Base-by-base conservation (phyloP, 1,140 invertebrate species). In the Contarinia nasturtii region DNA sequence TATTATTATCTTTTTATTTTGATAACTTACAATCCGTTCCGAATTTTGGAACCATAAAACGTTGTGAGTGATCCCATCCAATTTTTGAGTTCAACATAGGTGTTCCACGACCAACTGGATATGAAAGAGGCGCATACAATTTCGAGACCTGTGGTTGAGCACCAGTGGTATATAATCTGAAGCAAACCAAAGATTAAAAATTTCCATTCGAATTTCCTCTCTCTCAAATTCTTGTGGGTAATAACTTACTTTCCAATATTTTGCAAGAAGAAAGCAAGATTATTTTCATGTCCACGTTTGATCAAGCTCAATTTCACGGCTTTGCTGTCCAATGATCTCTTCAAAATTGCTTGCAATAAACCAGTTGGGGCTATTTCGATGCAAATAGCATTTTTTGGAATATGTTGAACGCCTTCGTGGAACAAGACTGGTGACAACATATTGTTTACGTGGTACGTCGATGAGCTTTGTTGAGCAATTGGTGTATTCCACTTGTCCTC, bases 401-500 rank as follows among this genome's bases (percentile, higher is more conserved):
- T 72, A 46, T 78, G 66, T 43, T 65, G 61, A 1, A 77, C 53
- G 2, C 74, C 77, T 60, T 83, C 79, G 53, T 82, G 73, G 52
- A 86, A 86, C 2, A 81, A 57, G 1, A 86, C 82, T 1, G 79
- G 72, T 47, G 54, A 68, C 12, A 84, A 61, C 1, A 87, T 65
- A 63, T 88, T 90, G 57, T 88, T 86, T 1, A 83, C 82, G 54
- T 83, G 80, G 55, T 91, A 91, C 48, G 82, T 78, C 2, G 84
- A 73, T 1, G 81, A 86, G 0, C 74, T 82, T 21, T 68, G 60
- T 48, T 69, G 64, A 2, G 80, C 76, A 3, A 70, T 51, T 1
- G 74, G 59, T 0, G 68, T 65, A 14, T 69, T 64, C 83, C 82
- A 86, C 33, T 15, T 15, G 8, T 21, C 10, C 53, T 81, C 72